Conservation (phyloP, 2,888 invertebrate species). For the Caenorhabditis auriculariae region DNA sequence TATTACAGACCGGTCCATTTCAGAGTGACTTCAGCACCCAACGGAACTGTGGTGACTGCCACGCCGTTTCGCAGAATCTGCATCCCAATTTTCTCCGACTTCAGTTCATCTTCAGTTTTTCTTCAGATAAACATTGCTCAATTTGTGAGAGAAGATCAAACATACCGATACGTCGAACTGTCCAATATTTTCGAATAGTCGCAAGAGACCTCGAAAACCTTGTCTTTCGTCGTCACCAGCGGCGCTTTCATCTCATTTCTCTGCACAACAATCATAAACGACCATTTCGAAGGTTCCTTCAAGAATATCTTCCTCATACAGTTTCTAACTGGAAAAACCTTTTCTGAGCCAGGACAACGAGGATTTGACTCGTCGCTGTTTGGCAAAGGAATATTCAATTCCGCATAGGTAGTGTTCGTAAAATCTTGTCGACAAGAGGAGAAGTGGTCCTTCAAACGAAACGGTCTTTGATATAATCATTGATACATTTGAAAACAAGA, state of each 20-base stretch:
- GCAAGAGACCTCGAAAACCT: constrained; percentile 61
- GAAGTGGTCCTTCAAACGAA: constrained; percentile 31
- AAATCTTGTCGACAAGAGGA: constrained; percentile 31
- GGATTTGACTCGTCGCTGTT: constrained; percentile 44
- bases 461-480: neutral
- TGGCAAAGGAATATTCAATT: constrained; percentile 56
- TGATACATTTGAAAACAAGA: neutral
- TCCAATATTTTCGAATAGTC: constrained; percentile 53
- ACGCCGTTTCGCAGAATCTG: constrained; percentile 47
- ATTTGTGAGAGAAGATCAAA: constrained; percentile 1
- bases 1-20: constrained; percentile 41
- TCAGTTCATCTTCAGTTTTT: constrained; percentile 22
- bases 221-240: constrained; percentile 56
- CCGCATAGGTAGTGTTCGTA: constrained; percentile 31
- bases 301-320: constrained; percentile 1
- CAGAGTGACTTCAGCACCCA: constrained; percentile 55
- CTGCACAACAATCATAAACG: constrained; percentile 59
- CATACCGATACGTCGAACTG: too few relatives aligned
- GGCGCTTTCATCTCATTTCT: constrained; percentile 53
- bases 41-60: constrained; percentile 52
- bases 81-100: constrained; percentile 50
- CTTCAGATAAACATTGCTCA: neutral
- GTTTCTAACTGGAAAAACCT: neutral
- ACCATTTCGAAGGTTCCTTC: constrained; percentile 52
- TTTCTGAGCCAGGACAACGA: constrained; percentile 47